Evolutionary conservation across 2,888 invertebrate genomes (phyloP), one percentile per base, ranked within the genome.

Genomic region (Eudasyphora cyanicolor): DNA sequence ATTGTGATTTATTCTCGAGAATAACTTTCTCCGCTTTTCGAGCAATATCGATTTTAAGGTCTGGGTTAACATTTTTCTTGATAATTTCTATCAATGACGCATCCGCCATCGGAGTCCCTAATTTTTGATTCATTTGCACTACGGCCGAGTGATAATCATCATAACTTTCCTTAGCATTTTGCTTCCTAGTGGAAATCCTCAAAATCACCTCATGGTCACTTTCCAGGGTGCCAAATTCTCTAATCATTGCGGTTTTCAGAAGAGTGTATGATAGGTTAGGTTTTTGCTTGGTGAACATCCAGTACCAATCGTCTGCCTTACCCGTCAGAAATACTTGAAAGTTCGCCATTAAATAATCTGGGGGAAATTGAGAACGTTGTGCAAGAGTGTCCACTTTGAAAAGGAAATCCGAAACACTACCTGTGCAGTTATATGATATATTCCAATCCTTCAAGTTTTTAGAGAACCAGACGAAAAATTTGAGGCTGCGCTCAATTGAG

Each of bases 91-190:
- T 78, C 0, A 78, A 32, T 5, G 51, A 27, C 17, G 0, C 8
- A 8, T 78, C 78, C 1, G 60, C 17, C 35, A 71, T 49, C 5
- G 71, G 78, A 21, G 7, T 42, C 1, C 10, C 0, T 1, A 73
- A n/a, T 24, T 19, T 35, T 2, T 32, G 17, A 19, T 79, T 79
- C 29, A 64, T 14, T 0, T n/a, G 24, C 0, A 77, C 69, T 0
- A 70, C 29, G 2, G 32, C 12, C 2, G 45, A 45, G 14, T 76
- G 76, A 42, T 54, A 76, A 27, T 76, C 76, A 29, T 69, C 69
- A 17, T 76, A 76, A 7, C 17, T 38, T 45, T 76, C 76, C n/a
- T 45, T 76, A 0, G 27, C 10, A 14, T 12, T 19, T 45, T 76
- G 76, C 14, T 45, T 69, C 12, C 78, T n/a, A n/a, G 49, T 17